Base-by-base conservation (phyloP, 64 coral and sea anemone genomes). In the Dendronephthya gigantea region DNA sequence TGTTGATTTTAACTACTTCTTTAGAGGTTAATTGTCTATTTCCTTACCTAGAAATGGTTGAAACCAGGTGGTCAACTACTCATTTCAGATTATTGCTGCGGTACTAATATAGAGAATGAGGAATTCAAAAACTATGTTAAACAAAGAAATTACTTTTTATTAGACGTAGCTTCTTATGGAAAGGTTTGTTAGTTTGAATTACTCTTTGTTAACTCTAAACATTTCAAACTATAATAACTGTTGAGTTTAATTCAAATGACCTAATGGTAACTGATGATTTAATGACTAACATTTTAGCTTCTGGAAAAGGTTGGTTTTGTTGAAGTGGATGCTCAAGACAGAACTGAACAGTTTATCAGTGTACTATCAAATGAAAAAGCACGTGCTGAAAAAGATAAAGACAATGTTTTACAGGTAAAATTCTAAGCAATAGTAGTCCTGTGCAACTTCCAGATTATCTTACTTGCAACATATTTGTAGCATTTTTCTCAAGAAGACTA, bases 11-110 rank as follows among this genome's bases (percentile, higher is more conserved):
- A 70, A 70, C 30, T 29, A 36, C 4, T 36, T 29, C 72, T 28
- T 39, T 29, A 35, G 12, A 72, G 5, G 14, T 13, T 69, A 35
- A 13, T 81, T 22, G 2, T 68, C 25, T 40, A 40, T 33, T 31
- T 68, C 79, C 27, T 36, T 85, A 37, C 34, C 49, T 52, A 98
- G 95, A 98, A 93, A 98, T 98, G 95, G 95, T 74, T 98, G 25
- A 98, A 98, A 50, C 95, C 95, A 82, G 95, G 90, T 45, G 95
- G 95, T 37, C 82, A 91, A 68, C 84, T 98, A 40, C 89, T 98
- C 51, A 93, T 98, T 83, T 90, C 95, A 88, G 95, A 98, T 50
- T 98, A 98, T 45, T 93, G 89, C 40, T 87, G 95, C 49, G 82
- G 89, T 30, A 11, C 87, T 11, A 70, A 81, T 30, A 87, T 93